These are phyloP conservation scores for Paragorgia papillata DNA, from an alignment of 92 coral and sea anemone genomes.

Conservation along the genomic window DNA sequence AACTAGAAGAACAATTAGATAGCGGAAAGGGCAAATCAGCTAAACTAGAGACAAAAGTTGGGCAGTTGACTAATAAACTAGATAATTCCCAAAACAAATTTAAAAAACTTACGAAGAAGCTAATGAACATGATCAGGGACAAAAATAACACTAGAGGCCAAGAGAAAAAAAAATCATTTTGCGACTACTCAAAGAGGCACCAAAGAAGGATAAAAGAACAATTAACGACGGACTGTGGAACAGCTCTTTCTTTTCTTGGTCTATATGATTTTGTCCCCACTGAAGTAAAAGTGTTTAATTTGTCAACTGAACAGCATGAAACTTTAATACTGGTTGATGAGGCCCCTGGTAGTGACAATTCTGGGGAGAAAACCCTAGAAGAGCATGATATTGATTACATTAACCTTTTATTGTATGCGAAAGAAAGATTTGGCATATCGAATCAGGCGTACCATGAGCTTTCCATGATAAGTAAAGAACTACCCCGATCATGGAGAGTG, in stretches of 20 bases:
- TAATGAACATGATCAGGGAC: slow-evolving; percentile 8
- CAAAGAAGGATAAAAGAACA: slow-evolving; percentile 15
- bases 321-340: slow-evolving; percentile 18
- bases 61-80: too few relatives aligned
- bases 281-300: slow-evolving; percentile 37
- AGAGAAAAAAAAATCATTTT: not conserved
- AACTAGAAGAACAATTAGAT: too few relatives aligned
- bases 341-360: not conserved
- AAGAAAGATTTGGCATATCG: slow-evolving; percentile 27
- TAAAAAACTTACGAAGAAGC: slow-evolving; percentile 10
- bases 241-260: not conserved
- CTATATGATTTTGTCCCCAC: not conserved
- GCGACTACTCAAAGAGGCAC: not conserved
- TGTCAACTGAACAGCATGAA: slow-evolving; percentile 9
- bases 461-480: slow-evolving; percentile 16
- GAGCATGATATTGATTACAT: not conserved
- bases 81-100: too few relatives aligned
- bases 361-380: slow-evolving; percentile 17
- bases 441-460: slow-evolving; percentile 33
- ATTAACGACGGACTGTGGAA: slow-evolving; percentile 1
- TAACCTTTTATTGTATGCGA: slow-evolving; percentile 20
- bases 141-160: slow-evolving; percentile 9
- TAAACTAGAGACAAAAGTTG: too few relatives aligned
- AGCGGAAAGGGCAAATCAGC: too few relatives aligned
- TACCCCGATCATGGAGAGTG: slow-evolving; percentile 18